These are phyloP conservation scores for Typhlichthys eigenmanni DNA, from an alignment of 2,797 vertebrate species.

Conservation along the genomic window DNA sequence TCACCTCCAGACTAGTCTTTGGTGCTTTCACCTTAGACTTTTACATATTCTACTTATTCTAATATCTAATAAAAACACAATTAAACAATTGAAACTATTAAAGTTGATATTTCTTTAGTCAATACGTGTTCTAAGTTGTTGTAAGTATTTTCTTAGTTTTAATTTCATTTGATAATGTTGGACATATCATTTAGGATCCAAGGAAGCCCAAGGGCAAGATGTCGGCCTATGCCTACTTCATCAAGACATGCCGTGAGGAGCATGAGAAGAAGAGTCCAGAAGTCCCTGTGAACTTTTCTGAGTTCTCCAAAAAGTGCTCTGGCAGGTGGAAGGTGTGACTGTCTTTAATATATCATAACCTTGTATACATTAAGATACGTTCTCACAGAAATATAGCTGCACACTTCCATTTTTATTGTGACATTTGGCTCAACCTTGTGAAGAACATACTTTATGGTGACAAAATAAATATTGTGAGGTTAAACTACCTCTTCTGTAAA, in stretches of 20 bases:
- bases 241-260: conserved; percentile 86
- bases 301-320: conserved; percentile 83
- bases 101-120: too few relatives aligned
- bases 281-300: conserved; percentile 85
- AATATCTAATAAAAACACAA: too few relatives aligned
- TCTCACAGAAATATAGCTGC: too few relatives aligned
- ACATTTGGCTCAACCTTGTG: too few relatives aligned
- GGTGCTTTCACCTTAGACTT: too few relatives aligned
- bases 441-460: too few relatives aligned
- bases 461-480: neutral
- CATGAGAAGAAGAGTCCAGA: conserved; percentile 87
- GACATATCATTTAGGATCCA: conserved; percentile 74
- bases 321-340: conserved; percentile 80
- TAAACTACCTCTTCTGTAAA: neutral
- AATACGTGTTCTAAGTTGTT: neutral
- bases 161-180: conserved; percentile 71
- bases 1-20: too few relatives aligned
- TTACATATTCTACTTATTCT: too few relatives aligned
- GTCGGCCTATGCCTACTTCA: conserved; percentile 85
- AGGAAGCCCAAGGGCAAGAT: conserved; percentile 91
- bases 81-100: too few relatives aligned
- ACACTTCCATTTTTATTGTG: too few relatives aligned
- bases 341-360: neutral
- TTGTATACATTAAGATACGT: neutral
- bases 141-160: neutral